Evolutionary conservation across 1,140 invertebrate species (phyloP).

Genomic region (Hermatobates lingyangjiaoensis): DNA sequence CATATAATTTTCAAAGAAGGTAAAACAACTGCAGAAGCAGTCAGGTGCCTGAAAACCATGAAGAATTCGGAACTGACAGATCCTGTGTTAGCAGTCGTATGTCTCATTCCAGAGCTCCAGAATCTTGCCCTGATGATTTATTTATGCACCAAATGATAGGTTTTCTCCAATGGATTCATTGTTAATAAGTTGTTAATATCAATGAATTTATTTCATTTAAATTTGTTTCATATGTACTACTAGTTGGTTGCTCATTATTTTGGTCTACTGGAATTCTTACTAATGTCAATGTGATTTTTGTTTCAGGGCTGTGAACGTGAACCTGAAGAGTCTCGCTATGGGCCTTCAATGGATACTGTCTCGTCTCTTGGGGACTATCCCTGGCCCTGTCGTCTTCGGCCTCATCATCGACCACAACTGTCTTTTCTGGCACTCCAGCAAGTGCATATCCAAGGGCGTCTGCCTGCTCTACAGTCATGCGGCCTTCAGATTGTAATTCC

Average conservation of each 20-base stretch:
- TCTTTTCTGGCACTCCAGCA: conserved; percentile 48
- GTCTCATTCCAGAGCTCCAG: too few species aligned
- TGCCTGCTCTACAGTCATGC: conserved; percentile 48
- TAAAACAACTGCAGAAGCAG: too few species aligned
- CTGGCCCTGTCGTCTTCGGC: conserved; percentile 68
- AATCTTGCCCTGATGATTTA: too few species aligned
- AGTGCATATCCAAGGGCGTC: conserved; percentile 34
- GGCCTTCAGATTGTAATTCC: not conserved
- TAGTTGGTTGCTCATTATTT: not conserved
- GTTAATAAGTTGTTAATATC: too few species aligned
- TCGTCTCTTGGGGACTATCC: conserved; percentile 60
- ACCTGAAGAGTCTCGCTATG: conserved; percentile 65
- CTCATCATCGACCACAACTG: conserved; percentile 66
- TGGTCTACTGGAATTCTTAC: conserved; percentile 5
- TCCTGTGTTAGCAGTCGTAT: too few species aligned
- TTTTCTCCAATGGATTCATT: too few species aligned
- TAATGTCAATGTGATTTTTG: conserved; percentile 6
- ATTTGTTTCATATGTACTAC: not conserved
- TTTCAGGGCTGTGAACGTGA: conserved; percentile 52
- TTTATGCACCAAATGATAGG: too few species aligned
- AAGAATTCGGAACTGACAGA: too few species aligned
- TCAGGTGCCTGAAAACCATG: too few species aligned
- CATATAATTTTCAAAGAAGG: too few species aligned
- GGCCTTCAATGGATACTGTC: conserved; percentile 77
- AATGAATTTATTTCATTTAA: too few species aligned